Conservation (phyloP, 2,113 vertebrate species). For the Microcebus lehilahytsara region DNA sequence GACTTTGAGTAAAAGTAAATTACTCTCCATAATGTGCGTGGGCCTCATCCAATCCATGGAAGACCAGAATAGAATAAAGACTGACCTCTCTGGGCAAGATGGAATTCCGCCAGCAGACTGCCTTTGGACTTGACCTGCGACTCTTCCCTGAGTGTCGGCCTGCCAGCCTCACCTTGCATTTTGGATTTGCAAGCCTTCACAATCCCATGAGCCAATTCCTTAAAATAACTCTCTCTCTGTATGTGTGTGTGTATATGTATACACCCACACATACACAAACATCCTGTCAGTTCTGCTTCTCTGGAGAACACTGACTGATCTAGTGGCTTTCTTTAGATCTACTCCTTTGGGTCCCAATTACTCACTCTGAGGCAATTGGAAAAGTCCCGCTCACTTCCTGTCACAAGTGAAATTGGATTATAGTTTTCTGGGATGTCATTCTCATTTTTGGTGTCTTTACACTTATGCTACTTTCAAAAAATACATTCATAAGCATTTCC, state of each 20-base stretch:
- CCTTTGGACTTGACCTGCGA: background rate
- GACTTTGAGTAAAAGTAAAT: background rate
- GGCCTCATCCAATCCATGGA: background rate
- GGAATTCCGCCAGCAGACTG: background rate
- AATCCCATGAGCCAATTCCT: background rate
- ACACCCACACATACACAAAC: background rate
- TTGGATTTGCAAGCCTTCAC: background rate
- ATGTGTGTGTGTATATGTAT: background rate
- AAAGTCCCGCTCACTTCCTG: background rate
- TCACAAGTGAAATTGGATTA: background rate
- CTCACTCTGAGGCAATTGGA: background rate
- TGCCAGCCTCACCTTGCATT: background rate
- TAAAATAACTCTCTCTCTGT: background rate
- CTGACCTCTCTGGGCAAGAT: background rate
- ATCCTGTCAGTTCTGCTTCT: background rate
- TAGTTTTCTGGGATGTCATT: background rate
- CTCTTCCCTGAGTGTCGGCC: background rate
- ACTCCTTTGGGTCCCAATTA: background rate
- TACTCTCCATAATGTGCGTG: background rate
- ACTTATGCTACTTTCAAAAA: conserved; percentile 12
- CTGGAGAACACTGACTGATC: background rate
- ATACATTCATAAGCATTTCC: background rate
- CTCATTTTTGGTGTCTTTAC: background rate
- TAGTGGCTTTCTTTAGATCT: background rate
- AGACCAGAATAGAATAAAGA: background rate